phyloP scores from a whole-genome alignment of 2,888 invertebrate genomes.

The Volucella inflata region DNA sequence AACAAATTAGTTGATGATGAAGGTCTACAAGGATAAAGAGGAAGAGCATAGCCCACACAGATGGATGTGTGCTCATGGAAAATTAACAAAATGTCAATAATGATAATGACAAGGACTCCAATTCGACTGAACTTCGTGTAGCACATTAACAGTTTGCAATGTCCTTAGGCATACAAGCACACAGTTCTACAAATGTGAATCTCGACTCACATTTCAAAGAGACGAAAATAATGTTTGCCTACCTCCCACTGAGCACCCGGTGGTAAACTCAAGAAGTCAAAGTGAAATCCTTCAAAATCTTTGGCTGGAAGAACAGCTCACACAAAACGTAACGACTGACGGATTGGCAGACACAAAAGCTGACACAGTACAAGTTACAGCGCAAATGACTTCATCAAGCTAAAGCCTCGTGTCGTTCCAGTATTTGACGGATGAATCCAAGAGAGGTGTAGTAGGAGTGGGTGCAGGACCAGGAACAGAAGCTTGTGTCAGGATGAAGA shows the following conservation, averaged over 20 bases:
- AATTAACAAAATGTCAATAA: slow-evolving; percentile 22
- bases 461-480: too few relatives aligned
- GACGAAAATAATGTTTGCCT: not conserved
- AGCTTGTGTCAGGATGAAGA: slow-evolving; percentile 36
- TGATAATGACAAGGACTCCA: slow-evolving; percentile 26
- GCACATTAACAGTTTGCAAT: slow-evolving; percentile 18
- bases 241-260: not conserved
- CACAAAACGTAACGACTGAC: not conserved
- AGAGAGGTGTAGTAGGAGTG: not conserved
- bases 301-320: not conserved
- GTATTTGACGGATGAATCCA: slow-evolving; percentile 40
- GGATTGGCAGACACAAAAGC: not conserved
- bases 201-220: not conserved
- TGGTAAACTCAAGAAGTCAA: slow-evolving; percentile 4
- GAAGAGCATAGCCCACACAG: not conserved
- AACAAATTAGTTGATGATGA: slow-evolving; percentile 31
- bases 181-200: not conserved
- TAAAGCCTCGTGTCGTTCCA: slow-evolving; percentile 11
- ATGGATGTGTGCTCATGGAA: slow-evolving; percentile 9
- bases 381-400: slow-evolving; percentile 46
- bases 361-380: not conserved
- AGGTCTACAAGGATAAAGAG: not conserved
- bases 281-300: slow-evolving; percentile 22
- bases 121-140: slow-evolving; percentile 25
- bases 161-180: slow-evolving; percentile 1